A percentile compares a stretch with the other conserved stretches of the same genome.
These are phyloP conservation scores for Macrostomum lignano DNA, from an alignment of 1,140 invertebrate genomes.

Conservation along the genomic window DNA sequence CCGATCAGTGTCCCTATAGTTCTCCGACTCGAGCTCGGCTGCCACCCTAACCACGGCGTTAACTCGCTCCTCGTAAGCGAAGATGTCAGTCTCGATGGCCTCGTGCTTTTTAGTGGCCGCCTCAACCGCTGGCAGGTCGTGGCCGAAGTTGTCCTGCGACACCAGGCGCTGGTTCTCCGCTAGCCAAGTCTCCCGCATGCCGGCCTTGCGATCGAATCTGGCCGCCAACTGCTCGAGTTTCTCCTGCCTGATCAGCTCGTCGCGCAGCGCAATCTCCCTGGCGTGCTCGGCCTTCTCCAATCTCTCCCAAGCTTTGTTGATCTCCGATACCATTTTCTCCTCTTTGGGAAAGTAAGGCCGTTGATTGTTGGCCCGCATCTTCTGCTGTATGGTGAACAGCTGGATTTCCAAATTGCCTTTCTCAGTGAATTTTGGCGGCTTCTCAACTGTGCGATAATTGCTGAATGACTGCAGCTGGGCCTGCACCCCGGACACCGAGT, in stretches of 20 bases:
- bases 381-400: constrained; percentile 80
- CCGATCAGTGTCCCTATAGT: constrained; percentile 86
- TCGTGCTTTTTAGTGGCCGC: constrained; percentile 98
- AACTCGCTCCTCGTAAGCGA: constrained; percentile 92
- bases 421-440: constrained; percentile 65
- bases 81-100: constrained; percentile 96
- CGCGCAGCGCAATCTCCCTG: constrained; percentile 55
- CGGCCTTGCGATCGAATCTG: constrained; percentile 90
- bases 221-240: constrained; percentile 90
- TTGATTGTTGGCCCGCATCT: constrained; percentile 94
- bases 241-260: constrained; percentile 81
- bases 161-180: constrained; percentile 93
- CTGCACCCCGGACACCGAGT: constrained; percentile 74
- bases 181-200: constrained; percentile 95
- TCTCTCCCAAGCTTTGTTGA: constrained; percentile 90
- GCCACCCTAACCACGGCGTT: constrained; percentile 91
- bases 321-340: constrained; percentile 95
- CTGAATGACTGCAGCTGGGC: constrained; percentile 81
- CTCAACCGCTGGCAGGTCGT: constrained; percentile 81
- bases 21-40: constrained; percentile 72
- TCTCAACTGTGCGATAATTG: constrained; percentile 84
- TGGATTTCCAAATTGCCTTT: constrained; percentile 92
- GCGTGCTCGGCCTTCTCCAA: constrained; percentile 94
- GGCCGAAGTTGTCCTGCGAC: constrained; percentile 83
- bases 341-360: constrained; percentile 78